A percentile compares a stretch with the other conserved stretches of the same genome.
Evolutionary conservation across 2,888 invertebrate species (phyloP).

Genomic region (Sphaerophoria rueppellii): DNA sequence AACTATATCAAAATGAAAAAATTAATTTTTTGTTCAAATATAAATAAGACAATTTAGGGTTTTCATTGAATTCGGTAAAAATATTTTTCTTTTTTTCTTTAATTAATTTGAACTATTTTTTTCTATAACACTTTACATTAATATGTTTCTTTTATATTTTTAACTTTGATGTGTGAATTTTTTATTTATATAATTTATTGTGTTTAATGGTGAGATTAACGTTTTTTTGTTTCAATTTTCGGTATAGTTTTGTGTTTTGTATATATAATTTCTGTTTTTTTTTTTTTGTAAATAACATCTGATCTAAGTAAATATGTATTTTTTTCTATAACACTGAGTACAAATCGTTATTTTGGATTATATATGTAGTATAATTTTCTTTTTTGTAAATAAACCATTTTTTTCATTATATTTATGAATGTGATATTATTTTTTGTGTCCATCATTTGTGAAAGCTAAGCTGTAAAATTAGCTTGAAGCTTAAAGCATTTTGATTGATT

Average conservation of each 20-base stretch:
- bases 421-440: conserved; percentile 40
- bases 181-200: conserved; percentile 55
- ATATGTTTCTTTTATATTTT: conserved; percentile 29
- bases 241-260: conserved; percentile 46
- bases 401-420: conserved; percentile 22
- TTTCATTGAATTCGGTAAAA: conserved; percentile 62
- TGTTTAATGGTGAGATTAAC: conserved; percentile 47
- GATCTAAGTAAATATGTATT: conserved; percentile 59
- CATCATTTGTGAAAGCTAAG: conserved; percentile 24
- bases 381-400: conserved; percentile 27
- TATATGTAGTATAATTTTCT: conserved; percentile 11
- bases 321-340: conserved; percentile 49
- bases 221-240: conserved; percentile 12
- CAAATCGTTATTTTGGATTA: conserved; percentile 32
- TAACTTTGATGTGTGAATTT: conserved; percentile 40
- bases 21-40: conserved; percentile 21
- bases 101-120: conserved; percentile 28
- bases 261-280: conserved; percentile 35
- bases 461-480: conserved; percentile 47
- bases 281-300: conserved; percentile 63
- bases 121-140: conserved; percentile 53
- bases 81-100: conserved; percentile 40
- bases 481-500: conserved; percentile 20
- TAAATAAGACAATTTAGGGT: conserved; percentile 51
- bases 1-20: conserved; percentile 54